Evolutionary conservation across 2,797 vertebrate species (phyloP), one percentile per base, ranked within the genome.

Genomic region (Brachyrhaphis roseni): DNA sequence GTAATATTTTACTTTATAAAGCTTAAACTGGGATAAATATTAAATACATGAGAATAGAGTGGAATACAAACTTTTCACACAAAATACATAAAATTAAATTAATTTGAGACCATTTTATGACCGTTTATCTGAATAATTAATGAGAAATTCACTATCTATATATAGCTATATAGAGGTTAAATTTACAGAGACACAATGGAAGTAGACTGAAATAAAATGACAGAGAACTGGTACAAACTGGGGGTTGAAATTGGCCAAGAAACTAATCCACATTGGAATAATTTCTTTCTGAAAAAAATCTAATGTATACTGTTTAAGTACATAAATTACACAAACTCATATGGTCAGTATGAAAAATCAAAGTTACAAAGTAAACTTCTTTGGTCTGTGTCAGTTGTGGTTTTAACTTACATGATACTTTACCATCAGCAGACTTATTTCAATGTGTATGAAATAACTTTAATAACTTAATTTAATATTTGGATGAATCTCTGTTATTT

Each of bases 401-500:
- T 39, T 66, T 66, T 20, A 26, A 66, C 23, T 20, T 39, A 10
- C 16, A 3, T 55, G 3, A 16, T 18, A 15, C 72, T 74, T 36
- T 5, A 23, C 11, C 34, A 4, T 18, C 1, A 55, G 23, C 4
- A 8, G 49, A 1, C 18, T 55, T 26, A 23, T 72, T 1, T 34
- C 5, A 34, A 34, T 16, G 7, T 31, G n/a, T 31, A n/a, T n/a
- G n/a, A n/a, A 20, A 31, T 28, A 72, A 26, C 5, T 26, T 64
- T 47, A 23, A 15, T 53, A 53, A 53, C 34, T 20, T 20, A 39
- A 6, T 71, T 7, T 64, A 15, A 20, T 43, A 5, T 26, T 39
- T n/a, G 34, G 12, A 5, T 28, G 36, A 51, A 4, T 43, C n/a
- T 34, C 76, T 83, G 82, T 72, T 6, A 13, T 62, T 71, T 39